Percentiles rank a stretch among this genome's conserved stretches.
Evolutionary conservation across 2,113 vertebrate species (phyloP).

Genomic region (Sylvicapra grimmia): DNA sequence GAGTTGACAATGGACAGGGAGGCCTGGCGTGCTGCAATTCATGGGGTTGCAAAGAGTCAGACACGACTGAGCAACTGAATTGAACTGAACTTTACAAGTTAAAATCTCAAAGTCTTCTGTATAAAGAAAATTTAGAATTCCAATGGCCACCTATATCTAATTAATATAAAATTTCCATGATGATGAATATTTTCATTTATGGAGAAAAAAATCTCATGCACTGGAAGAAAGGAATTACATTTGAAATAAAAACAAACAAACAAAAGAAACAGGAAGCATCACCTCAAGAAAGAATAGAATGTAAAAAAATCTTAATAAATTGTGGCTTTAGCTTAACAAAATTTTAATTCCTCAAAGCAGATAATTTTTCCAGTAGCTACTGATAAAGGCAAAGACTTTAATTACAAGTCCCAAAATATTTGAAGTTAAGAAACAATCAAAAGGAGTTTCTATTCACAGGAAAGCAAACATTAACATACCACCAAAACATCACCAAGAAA

Average conservation of each 20-base stretch:
- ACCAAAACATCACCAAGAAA: background rate
- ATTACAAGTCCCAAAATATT: background rate
- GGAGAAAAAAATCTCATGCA: background rate
- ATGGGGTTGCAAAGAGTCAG: fast-evolving
- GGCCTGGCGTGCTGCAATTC: too few relatives aligned
- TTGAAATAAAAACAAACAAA: background rate
- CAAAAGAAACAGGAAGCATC: background rate
- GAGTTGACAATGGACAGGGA: too few relatives aligned
- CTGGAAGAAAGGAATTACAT: background rate
- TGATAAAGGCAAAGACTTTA: background rate
- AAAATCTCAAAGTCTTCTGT: background rate
- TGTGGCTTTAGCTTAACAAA: background rate
- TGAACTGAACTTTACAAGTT: background rate
- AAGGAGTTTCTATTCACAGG: background rate
- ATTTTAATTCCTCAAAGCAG: background rate
- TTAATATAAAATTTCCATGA: background rate
- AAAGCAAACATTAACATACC: background rate
- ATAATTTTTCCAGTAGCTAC: background rate
- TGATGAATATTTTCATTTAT: background rate
- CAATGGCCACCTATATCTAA: background rate
- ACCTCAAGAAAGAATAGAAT: background rate
- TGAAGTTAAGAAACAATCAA: background rate
- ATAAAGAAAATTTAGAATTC: background rate
- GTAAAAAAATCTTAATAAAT: background rate
- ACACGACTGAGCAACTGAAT: fast-evolving